Evolutionary conservation across 2,888 invertebrate genomes (phyloP).

Genomic region (Trimorus sp.): DNA sequence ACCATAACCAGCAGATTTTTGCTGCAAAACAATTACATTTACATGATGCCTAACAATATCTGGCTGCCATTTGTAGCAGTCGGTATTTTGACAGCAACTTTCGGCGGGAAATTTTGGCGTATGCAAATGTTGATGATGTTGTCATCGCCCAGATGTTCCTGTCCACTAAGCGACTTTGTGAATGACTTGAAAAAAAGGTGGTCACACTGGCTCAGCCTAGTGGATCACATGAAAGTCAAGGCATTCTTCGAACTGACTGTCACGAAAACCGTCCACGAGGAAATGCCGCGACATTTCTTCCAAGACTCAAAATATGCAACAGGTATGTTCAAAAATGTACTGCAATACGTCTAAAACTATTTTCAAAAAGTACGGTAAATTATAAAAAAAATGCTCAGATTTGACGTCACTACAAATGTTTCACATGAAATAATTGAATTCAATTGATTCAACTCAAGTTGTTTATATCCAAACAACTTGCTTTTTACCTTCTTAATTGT

Average conservation of each 20-base stretch:
- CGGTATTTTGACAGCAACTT: conserved; percentile 94
- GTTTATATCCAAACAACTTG: too few species aligned
- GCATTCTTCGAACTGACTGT: conserved; percentile 98
- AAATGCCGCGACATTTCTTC: too few species aligned
- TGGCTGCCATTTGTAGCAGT: conserved; percentile 92
- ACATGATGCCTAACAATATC: conserved; percentile 92
- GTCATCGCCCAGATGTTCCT: conserved; percentile 93
- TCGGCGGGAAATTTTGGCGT: conserved; percentile 99
- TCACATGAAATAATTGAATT: too few species aligned
- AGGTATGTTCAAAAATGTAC: too few species aligned
- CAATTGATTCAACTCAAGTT: too few species aligned
- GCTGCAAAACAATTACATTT: conserved; percentile 94
- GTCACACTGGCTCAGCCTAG: conserved; percentile 95
- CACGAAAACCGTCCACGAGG: conserved; percentile 88
- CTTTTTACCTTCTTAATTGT: too few species aligned
- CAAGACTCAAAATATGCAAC: too few species aligned
- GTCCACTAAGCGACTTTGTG: conserved; percentile 97
- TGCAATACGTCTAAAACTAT: too few species aligned
- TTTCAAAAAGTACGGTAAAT: too few species aligned
- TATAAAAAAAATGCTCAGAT: too few species aligned
- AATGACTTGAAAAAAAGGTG: conserved; percentile 98
- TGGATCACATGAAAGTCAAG: conserved; percentile 97
- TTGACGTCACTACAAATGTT: too few species aligned
- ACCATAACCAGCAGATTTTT: conserved; percentile 89
- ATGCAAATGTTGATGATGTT: conserved; percentile 97